Conservation (phyloP, 2,888 invertebrate genomes). For the Tolmerus cingulatus region DNA sequence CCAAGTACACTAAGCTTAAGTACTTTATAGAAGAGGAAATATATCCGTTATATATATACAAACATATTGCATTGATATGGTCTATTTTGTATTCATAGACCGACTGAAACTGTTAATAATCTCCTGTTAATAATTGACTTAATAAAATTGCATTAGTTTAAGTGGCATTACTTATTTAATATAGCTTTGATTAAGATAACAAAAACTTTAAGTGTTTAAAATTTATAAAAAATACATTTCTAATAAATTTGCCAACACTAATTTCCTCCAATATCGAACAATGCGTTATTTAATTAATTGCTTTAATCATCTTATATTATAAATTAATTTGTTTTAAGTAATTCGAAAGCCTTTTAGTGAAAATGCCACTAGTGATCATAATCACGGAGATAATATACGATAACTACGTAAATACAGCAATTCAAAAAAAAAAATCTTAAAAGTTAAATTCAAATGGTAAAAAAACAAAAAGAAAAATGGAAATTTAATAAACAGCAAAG, state of each 20-base stretch:
- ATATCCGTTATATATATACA: not conserved
- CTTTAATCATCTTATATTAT: not conserved
- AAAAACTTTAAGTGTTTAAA: not conserved
- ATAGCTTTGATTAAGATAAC: not conserved
- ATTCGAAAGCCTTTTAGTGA: not conserved
- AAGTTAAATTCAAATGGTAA: slow-evolving; percentile 10
- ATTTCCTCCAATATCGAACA: not conserved
- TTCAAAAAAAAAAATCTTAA: not conserved
- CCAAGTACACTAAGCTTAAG: not conserved
- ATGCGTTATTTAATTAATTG: not conserved
- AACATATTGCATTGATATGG: slow-evolving; percentile 4
- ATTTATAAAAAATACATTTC: not conserved
- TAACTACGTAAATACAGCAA: not conserved
- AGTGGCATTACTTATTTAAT: not conserved
- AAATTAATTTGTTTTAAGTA: not conserved
- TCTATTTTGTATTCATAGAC: slow-evolving; percentile 48
- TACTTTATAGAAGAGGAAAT: not conserved
- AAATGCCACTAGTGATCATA: not conserved
- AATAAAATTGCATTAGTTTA: not conserved
- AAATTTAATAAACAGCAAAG: not conserved
- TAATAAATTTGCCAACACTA: not conserved
- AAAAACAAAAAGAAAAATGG: not conserved
- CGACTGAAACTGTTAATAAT: slow-evolving; percentile 50
- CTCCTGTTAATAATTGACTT: slow-evolving; percentile 44
- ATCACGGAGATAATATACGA: not conserved